Conservation (phyloP, 2,797 vertebrate species). For the Sebastes oblongus region DNA sequence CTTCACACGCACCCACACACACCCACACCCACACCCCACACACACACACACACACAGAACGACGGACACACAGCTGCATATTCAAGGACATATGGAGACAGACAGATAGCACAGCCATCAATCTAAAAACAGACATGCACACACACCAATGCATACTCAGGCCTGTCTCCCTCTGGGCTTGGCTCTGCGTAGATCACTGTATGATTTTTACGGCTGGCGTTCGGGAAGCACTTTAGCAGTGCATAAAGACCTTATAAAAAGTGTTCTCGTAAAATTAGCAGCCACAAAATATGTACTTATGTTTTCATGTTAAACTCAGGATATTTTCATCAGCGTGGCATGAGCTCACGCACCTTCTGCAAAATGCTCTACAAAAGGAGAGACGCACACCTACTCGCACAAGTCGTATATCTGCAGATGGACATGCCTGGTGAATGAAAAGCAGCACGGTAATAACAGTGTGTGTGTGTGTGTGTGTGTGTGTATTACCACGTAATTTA, state of each 20-base stretch:
- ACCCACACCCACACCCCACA: not conserved
- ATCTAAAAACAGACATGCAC: constrained; percentile 18
- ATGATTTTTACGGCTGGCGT: constrained; percentile 82
- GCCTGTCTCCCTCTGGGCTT: constrained; percentile 68
- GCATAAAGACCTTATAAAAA: constrained; percentile 86
- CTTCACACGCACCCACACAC: not conserved
- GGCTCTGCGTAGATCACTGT: constrained; percentile 73
- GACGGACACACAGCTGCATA: constrained; percentile 4
- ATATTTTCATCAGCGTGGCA: constrained; percentile 72
- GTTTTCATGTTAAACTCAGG: constrained; percentile 77
- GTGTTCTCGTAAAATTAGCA: constrained; percentile 85
- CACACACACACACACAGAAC: not conserved
- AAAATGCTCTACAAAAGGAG: constrained; percentile 37
- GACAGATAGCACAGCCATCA: constrained; percentile 24
- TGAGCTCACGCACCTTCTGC: constrained; percentile 53
- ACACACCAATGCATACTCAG: constrained; percentile 30
- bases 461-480: constrained; percentile 40
- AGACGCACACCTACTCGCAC: constrained; percentile 34
- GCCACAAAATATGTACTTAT: constrained; percentile 85
- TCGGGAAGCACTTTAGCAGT: constrained; percentile 81
- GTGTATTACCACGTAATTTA: constrained; percentile 72
- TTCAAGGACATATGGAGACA: constrained; percentile 40
- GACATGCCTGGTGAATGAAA: constrained; percentile 72
- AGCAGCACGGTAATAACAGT: constrained; percentile 66
- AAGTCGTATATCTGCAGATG: constrained; percentile 66